Evolutionary conservation across 2,888 invertebrate species (phyloP).

Genomic region (Dryomyza anilis): DNA sequence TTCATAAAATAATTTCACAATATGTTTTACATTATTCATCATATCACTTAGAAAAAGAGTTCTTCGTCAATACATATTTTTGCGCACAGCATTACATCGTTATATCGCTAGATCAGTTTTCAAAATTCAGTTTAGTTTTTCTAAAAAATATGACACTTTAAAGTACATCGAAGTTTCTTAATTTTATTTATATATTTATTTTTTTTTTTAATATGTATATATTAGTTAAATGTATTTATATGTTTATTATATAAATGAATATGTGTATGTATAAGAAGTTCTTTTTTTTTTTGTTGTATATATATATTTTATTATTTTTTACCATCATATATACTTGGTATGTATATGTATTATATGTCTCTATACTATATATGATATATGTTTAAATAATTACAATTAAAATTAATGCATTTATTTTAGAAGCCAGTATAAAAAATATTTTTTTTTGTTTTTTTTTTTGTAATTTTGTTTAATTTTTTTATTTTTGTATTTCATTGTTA

Average conservation of each 20-base stretch:
- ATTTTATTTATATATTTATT: conserved; percentile 1
- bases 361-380: background rate
- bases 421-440: conserved; percentile 36
- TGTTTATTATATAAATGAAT: background rate
- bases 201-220: background rate
- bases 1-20: conserved; percentile 26
- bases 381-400: background rate
- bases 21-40: background rate
- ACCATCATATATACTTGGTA: background rate
- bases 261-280: background rate
- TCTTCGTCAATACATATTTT: background rate
- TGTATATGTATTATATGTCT: background rate
- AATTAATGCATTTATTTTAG: conserved; percentile 4
- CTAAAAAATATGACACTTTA: conserved; percentile 25
- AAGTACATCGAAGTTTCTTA: conserved; percentile 16
- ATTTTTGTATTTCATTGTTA: too few relatives aligned
- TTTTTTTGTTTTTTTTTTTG: conserved; percentile 21
- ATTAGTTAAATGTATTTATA: background rate
- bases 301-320: background rate
- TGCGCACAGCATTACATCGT: background rate
- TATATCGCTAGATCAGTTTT: conserved; percentile 1
- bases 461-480: too few relatives aligned
- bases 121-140: conserved; percentile 13
- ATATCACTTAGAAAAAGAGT: conserved; percentile 17
- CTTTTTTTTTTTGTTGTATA: background rate